Evolutionary conservation across 2,888 invertebrate species (phyloP), one percentile per base, ranked within the genome.

Genomic region (Hemistola chrysoprasaria): DNA sequence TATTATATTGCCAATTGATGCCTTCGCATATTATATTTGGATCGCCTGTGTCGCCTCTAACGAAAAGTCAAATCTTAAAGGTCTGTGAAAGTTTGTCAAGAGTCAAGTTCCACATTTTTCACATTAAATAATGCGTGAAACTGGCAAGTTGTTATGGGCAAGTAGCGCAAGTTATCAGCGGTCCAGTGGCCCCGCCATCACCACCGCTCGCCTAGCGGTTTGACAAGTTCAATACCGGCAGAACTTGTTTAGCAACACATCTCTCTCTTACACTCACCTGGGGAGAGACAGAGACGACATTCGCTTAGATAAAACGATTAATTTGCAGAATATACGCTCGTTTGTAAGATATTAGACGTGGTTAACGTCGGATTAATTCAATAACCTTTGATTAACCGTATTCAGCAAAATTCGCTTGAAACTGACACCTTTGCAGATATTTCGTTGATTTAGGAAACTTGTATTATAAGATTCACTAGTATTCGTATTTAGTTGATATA

Each of bases 141-240:
- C 23, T 20, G 21, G 11, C n/a, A 31, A 22, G 29, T 44, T 21
- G 30, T 20, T 8, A 29, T 16, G 21, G 8, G 21, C 31, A 43
- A 34, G 38, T 34, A 30, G 35, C 38, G 31, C 30, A 26, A 32
- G 35, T 32, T 28, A 32, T 35, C 31, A 32, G 28, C 31, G 34
- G 27, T 20, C 38, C 43, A 27, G 33, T 56, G 52, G 43, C 45
- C 26, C 16, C n/a, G n/a, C 40, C n/a, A n/a, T n/a, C 22, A 21
- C 8, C 37, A 35, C 39, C 31, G 39, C 36, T 51, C 48, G 36
- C 54, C 57, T 62, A 71, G 65, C 67, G 62, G 67, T 65, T 47
- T 53, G 47, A 55, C 70, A 67, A 71, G 72, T 72, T 72, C 73
- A 71, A 59, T 51, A 55, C 62, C 59, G 56, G 68, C 63, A 56